phyloP scores from a whole-genome alignment of 2,888 invertebrate species.

The Steinernema carpocapsae region DNA sequence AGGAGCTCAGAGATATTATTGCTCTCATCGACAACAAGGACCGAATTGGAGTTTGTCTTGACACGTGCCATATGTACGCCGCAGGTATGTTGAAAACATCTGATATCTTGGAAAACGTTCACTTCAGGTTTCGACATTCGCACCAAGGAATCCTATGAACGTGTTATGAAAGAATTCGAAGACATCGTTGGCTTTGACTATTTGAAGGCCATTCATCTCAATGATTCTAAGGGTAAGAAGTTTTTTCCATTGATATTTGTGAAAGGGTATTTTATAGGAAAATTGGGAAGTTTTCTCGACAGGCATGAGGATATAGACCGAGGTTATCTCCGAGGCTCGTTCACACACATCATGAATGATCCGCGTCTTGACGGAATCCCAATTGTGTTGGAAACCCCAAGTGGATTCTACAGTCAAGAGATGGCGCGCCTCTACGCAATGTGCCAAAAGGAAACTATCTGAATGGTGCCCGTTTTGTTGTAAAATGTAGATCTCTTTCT shows the following conservation, averaged over 20 bases:
- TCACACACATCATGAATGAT: conserved; percentile 70
- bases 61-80: conserved; percentile 68
- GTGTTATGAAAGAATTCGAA: conserved; percentile 70
- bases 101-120: not conserved
- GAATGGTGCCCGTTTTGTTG: too few species aligned
- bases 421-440: conserved; percentile 52
- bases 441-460: not conserved
- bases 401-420: conserved; percentile 56
- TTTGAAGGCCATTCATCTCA: conserved; percentile 72
- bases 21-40: conserved; percentile 68
- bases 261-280: conserved; percentile 62
- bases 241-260: not conserved
- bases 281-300: conserved; percentile 70
- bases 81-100: conserved; percentile 49
- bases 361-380: conserved; percentile 70
- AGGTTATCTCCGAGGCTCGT: conserved; percentile 71
- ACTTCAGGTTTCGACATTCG: conserved; percentile 71
- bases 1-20: conserved; percentile 69
- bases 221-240: conserved; percentile 72
- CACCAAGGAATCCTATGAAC: conserved; percentile 68
- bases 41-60: conserved; percentile 71
- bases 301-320: conserved; percentile 72
- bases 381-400: conserved; percentile 71
- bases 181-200: conserved; percentile 70
- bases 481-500: too few species aligned